Evolutionary conservation across 2,888 invertebrate species (phyloP).

Genomic region (Kuschelorhynchus macadamiae): DNA sequence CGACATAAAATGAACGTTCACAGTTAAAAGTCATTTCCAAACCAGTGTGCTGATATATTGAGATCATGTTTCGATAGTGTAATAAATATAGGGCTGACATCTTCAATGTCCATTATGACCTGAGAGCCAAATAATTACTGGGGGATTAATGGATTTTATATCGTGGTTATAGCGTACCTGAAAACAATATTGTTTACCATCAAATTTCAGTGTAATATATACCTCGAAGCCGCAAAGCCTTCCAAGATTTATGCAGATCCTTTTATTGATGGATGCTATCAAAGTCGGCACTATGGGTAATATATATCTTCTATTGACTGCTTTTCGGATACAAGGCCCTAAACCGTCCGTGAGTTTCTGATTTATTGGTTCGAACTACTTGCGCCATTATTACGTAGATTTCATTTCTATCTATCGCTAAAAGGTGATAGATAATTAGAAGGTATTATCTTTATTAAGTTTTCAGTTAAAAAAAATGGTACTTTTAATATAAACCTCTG

Average conservation of each 20-base stretch:
- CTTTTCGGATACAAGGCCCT: slow-evolving; percentile 29
- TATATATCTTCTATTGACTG: slow-evolving; percentile 32
- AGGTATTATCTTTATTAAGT: too few relatives aligned
- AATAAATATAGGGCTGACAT: too few relatives aligned
- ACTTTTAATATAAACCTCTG: too few relatives aligned
- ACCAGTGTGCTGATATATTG: too few relatives aligned
- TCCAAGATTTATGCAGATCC: slow-evolving; percentile 48
- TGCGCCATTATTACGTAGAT: slow-evolving; percentile 14
- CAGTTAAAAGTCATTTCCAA: too few relatives aligned
- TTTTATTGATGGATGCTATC: slow-evolving; percentile 45
- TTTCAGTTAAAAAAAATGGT: too few relatives aligned
- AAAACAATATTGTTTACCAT: slow-evolving; percentile 34
- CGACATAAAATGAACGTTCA: too few relatives aligned
- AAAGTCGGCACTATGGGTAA: slow-evolving; percentile 31
- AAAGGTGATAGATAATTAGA: too few relatives aligned
- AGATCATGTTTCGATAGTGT: too few relatives aligned
- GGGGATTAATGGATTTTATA: slow-evolving; percentile 18
- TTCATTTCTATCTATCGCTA: too few relatives aligned
- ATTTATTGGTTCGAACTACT: slow-evolving; percentile 38
- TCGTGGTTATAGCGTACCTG: slow-evolving; percentile 15
- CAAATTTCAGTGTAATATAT: slow-evolving; percentile 32
- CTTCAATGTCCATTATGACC: not conserved
- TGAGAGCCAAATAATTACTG: slow-evolving; percentile 7
- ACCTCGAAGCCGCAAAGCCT: slow-evolving; percentile 25
- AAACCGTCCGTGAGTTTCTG: slow-evolving; percentile 24